Conservation (phyloP, 2,113 vertebrate species). For the Rhegmatorhina hoffmannsi region DNA sequence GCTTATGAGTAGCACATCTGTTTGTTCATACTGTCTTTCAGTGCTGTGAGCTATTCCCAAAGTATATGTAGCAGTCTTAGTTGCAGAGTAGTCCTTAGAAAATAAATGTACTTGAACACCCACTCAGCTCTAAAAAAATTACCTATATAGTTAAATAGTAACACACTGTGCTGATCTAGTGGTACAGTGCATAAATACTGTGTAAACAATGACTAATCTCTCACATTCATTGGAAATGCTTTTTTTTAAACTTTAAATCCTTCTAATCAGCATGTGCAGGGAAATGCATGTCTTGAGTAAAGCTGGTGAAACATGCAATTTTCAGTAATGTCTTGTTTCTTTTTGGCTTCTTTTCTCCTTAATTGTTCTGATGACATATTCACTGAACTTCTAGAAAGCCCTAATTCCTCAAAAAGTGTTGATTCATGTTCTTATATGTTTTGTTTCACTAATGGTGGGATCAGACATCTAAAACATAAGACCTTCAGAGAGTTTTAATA, state of each 20-base stretch:
- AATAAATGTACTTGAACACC: not conserved
- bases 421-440: not conserved
- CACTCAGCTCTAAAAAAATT: not conserved
- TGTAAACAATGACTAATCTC: constrained; percentile 32
- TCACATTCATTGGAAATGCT: not conserved
- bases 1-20: not conserved
- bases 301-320: not conserved
- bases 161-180: not conserved
- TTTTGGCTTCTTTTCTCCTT: not conserved
- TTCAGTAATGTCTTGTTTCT: not conserved
- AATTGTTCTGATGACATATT: not conserved
- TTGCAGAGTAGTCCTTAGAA: not conserved
- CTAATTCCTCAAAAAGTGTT: not conserved
- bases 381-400: not conserved
- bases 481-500: not conserved
- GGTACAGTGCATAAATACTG: not conserved
- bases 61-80: not conserved
- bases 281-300: not conserved
- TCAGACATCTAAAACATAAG: not conserved
- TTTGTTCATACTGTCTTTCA: not conserved
- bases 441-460: not conserved
- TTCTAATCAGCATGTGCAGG: not conserved
- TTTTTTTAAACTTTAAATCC: not conserved
- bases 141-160: constrained; percentile 31
- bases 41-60: not conserved